phyloP scores from a whole-genome alignment of 2,113 vertebrate genomes.

The Cettia cetti region DNA sequence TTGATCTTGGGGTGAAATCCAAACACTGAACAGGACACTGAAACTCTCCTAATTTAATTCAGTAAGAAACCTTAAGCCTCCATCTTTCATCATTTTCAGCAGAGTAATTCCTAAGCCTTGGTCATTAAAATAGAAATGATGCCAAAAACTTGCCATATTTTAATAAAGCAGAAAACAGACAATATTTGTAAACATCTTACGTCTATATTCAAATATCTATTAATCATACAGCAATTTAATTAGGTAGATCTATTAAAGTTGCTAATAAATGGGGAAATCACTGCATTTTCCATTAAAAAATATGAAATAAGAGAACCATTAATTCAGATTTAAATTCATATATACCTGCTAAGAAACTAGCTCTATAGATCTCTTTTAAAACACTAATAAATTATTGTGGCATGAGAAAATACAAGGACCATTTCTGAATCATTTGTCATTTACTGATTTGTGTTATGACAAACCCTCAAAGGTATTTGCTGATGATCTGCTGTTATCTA shows the following conservation, averaged over 20 bases:
- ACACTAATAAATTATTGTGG: not conserved
- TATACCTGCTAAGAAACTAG: not conserved
- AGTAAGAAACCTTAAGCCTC: not conserved
- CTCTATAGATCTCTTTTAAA: not conserved
- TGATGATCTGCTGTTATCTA: not conserved
- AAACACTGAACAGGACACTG: not conserved
- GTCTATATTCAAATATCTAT: not conserved
- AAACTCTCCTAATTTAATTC: not conserved
- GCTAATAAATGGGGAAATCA: conserved; percentile 3
- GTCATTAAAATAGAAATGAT: not conserved
- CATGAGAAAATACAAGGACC: not conserved
- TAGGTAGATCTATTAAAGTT: not conserved
- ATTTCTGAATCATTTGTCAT: not conserved
- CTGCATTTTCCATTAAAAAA: not conserved
- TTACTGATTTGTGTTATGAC: not conserved
- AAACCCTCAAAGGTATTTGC: not conserved
- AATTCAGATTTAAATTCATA: not conserved
- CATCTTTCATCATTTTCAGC: not conserved
- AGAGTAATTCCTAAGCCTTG: not conserved
- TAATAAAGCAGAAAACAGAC: not conserved
- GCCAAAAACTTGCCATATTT: not conserved
- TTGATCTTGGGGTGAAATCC: not conserved
- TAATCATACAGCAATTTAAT: not conserved
- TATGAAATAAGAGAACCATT: not conserved
- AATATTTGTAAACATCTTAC: not conserved